Evolutionary conservation across 2,113 vertebrate species (phyloP).

Genomic region (Tragelaphus buxtoni): DNA sequence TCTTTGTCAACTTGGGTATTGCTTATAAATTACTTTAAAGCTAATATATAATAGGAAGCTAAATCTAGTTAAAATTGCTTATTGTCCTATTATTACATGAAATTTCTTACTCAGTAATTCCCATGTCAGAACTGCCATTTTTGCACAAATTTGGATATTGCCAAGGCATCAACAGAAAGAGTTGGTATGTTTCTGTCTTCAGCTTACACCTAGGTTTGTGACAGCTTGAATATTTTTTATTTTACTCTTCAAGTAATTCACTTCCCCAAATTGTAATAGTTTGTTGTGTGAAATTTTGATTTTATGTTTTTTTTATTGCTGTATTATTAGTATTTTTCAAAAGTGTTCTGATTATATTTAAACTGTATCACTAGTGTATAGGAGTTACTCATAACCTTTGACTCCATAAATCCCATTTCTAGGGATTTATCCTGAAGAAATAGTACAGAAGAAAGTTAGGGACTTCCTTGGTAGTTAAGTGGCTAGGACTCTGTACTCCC

Average conservation of each 20-base stretch:
- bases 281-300: background rate
- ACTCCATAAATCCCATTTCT: background rate
- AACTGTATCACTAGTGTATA: background rate
- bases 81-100: background rate
- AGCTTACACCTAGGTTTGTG: background rate
- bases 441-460: background rate
- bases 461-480: background rate
- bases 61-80: background rate
- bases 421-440: constrained; percentile 3
- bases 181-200: background rate
- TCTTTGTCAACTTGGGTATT: background rate
- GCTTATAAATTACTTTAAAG: constrained; percentile 28
- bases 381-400: background rate
- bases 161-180: background rate
- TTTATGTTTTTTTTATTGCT: background rate
- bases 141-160: background rate
- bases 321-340: background rate
- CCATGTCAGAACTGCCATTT: background rate
- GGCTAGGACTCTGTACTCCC: background rate
- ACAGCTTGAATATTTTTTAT: background rate
- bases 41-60: background rate
- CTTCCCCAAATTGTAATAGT: background rate
- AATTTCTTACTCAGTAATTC: constrained; percentile 2
- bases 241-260: background rate
- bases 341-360: background rate